Evolutionary conservation across 2,797 vertebrate species (phyloP), one percentile per base, ranked within the genome.

Genomic region (Darevskia mixta): DNA sequence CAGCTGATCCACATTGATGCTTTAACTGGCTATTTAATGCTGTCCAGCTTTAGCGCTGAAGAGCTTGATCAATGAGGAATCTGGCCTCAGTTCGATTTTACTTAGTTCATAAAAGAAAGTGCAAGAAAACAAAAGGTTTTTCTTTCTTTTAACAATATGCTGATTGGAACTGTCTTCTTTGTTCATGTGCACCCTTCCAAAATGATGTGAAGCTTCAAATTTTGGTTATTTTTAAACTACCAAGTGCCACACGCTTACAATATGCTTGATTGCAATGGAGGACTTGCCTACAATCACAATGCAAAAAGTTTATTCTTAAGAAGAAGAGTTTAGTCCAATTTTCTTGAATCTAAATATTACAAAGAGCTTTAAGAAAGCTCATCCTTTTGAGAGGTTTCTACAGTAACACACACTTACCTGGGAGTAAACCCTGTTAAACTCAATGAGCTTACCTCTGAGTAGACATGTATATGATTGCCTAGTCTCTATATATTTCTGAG

Each of bases 1-100:
- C 32, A 55, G 23, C 45, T 71, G 45, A 80, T 72, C 23, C 15
- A 49, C 23, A 80, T 1, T 35, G 17, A 72, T 61, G 66, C 7
- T 71, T 80, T 61, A 72, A 67, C 77, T 38, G 67, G 32, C 15
- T 29, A 71, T 72, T 80, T 79, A 79, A 38, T 61, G 38, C 69
- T 58, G 9, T 72, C 49, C 35, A 38, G 49, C 27, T 71, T 61
- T 49, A 79, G n/a, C 45, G 58, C 67, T 38, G 71, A 85, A 61
- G 32, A 86, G 29, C 27, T 86, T 79, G n/a, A 71, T 69, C 77
- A 79, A 55, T 69, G 43, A 79, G n/a, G 15, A 49, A 71, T 69
- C n/a, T 78, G 25, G 20, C 41, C 6, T 18, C 27, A 43, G 35
- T 85, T 85, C 17, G 41, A 86, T 78, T 79, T 58, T 49, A 86